phyloP scores from a whole-genome alignment of 1,140 invertebrate genomes.

The Procambarus clarkii region DNA sequence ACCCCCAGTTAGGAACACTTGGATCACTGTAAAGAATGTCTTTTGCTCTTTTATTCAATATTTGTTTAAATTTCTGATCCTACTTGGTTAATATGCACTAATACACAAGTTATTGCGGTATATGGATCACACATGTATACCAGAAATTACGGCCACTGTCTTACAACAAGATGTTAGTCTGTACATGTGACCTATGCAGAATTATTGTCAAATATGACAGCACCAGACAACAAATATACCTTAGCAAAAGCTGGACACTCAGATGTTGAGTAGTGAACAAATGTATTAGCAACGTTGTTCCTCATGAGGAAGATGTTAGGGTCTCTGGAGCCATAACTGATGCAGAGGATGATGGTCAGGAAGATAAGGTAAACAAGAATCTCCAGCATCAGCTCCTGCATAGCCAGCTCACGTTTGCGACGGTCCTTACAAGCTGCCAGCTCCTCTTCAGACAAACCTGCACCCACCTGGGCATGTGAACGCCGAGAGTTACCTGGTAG shows the following conservation, averaged over 20 bases:
- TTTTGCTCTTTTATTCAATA: too few species aligned
- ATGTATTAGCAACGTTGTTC: constrained; percentile 75
- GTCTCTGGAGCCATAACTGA: constrained; percentile 77
- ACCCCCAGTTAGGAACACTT: too few species aligned
- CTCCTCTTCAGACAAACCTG: constrained; percentile 77
- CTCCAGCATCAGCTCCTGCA: constrained; percentile 77
- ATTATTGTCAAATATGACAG: too few species aligned
- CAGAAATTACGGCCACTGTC: too few species aligned
- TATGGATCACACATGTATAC: too few species aligned
- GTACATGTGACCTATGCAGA: too few species aligned
- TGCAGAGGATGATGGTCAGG: constrained; percentile 77
- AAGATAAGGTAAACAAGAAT: constrained; percentile 77
- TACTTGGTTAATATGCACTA: too few species aligned
- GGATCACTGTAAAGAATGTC: too few species aligned
- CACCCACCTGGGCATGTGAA: constrained; percentile 32
- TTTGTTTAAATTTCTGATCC: too few species aligned
- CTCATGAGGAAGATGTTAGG: constrained; percentile 75
- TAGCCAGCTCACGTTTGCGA: constrained; percentile 76
- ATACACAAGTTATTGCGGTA: too few species aligned
- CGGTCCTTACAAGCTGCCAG: constrained; percentile 75
- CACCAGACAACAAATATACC: background rate
- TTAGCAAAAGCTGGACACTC: constrained; percentile 28
- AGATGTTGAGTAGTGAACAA: constrained; percentile 74
- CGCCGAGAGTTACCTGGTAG: background rate
- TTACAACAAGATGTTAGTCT: too few species aligned